phyloP scores from a whole-genome alignment of 2,888 invertebrate genomes.

The Venustoraphidia nigricollis region DNA sequence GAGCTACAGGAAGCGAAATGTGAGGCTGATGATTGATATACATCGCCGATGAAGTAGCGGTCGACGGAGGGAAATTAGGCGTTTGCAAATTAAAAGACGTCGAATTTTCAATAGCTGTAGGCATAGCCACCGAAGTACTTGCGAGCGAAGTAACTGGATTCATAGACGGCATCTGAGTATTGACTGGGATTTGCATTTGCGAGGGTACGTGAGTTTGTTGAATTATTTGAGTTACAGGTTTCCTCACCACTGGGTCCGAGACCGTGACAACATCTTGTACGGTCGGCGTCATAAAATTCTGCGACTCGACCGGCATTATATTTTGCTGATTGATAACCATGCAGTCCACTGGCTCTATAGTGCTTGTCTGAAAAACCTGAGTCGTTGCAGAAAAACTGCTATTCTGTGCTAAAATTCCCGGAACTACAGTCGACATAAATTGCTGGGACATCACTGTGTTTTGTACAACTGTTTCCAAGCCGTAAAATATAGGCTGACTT shows the following conservation, averaged over 20 bases:
- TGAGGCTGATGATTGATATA: too few relatives aligned
- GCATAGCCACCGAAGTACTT: too few relatives aligned
- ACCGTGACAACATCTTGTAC: slow-evolving; percentile 36
- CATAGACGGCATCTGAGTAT: background rate
- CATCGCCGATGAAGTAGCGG: too few relatives aligned
- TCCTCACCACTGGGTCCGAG: slow-evolving; percentile 41
- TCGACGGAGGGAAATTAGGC: too few relatives aligned
- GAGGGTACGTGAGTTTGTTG: slow-evolving; percentile 11
- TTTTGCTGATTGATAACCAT: too few relatives aligned
- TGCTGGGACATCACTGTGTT: slow-evolving; percentile 84
- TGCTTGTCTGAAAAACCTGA: slow-evolving; percentile 72
- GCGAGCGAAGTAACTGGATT: slow-evolving; percentile 5
- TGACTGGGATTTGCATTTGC: slow-evolving; percentile 9
- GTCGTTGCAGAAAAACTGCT: slow-evolving; percentile 75
- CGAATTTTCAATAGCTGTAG: too few relatives aligned
- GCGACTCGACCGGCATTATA: too few relatives aligned
- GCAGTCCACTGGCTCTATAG: slow-evolving; percentile 55
- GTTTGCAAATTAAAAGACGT: too few relatives aligned
- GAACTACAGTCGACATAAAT: slow-evolving; percentile 66
- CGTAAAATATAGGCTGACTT: slow-evolving; percentile 66
- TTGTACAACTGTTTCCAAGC: slow-evolving; percentile 72
- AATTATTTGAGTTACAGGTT: slow-evolving; percentile 16
- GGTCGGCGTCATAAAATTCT: too few relatives aligned
- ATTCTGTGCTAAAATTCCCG: slow-evolving; percentile 63
- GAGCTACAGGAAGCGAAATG: slow-evolving; percentile 7